Evolutionary conservation across 2,888 invertebrate genomes (phyloP), one percentile per base, ranked within the genome.

Genomic region (Harpalus rubripes): DNA sequence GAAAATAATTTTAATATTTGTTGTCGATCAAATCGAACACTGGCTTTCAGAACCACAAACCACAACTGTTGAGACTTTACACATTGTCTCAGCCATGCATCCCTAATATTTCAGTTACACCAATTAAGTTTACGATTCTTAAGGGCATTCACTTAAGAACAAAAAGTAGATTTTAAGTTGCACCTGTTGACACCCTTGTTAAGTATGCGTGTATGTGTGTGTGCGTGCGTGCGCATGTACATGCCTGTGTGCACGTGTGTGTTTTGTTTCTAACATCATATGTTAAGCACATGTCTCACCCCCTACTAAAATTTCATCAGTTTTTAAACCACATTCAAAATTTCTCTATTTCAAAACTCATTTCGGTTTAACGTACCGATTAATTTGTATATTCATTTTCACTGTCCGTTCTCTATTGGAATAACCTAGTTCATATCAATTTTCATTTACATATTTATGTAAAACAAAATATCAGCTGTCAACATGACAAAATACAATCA

Each of bases 151-250:
- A 52, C 44, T 8, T 52, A 8, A 12, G 44, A 12, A 8, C 44
- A 12, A 52, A 52, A 52, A 52, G 44, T 52, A 52, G 32, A 5
- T 12, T 52, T 52, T 12, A 12, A 10, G 41, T 74, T 44, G 10
- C 72, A 74, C 72, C 72, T 74, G 72, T 74, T 74, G 44, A 15
- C 72, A 74, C 72, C 72, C 72, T 68, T 10, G 8, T 52, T 22
- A 52, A 52, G 12, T 52, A 12, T 12, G 8, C 4, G 44, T 1
- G 44, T 52, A 12, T 44, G 44, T 52, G 44, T 12, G 8, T 10
- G 44, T 1, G 44, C 10, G 44, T 44, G 44, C 18, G 26, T 68
- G 7, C n/a, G 16, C 12, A 3, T 7, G 72, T 44, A 15, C 41
- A 72, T 41, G 72, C 39, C 22, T 22, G 22, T 22, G 3, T 22